phyloP scores from a whole-genome alignment of 2,113 vertebrate species.

The Sminthopsis crassicaudata region DNA sequence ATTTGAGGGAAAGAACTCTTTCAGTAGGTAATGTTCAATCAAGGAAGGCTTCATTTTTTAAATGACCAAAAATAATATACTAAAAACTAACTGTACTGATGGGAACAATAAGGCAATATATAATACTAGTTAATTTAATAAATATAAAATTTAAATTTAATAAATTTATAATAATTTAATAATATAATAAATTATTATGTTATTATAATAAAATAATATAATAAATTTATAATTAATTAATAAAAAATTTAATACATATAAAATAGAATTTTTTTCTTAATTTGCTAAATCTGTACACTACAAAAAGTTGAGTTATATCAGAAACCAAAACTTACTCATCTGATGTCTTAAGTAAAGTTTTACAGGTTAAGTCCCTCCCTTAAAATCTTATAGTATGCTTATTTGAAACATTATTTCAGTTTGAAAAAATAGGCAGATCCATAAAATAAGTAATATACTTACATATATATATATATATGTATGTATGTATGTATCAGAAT shows the following conservation, averaged over 20 bases:
- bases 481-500: not conserved
- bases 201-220: too few relatives aligned
- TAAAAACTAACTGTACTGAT: not conserved
- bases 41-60: too few relatives aligned
- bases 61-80: not conserved
- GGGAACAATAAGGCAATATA: conserved; percentile 22
- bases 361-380: not conserved
- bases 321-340: not conserved
- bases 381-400: not conserved
- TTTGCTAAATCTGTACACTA: not conserved
- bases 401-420: not conserved
- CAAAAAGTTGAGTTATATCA: not conserved
- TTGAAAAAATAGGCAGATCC: not conserved
- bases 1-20: too few relatives aligned
- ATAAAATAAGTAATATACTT: not conserved
- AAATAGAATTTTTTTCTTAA: conserved; percentile 19
- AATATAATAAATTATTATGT: too few relatives aligned
- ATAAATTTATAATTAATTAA: not conserved
- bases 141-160: too few relatives aligned
- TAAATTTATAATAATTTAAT: too few relatives aligned
- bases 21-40: too few relatives aligned
- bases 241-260: too few relatives aligned
- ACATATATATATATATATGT: too few relatives aligned
- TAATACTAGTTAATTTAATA: not conserved
- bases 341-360: not conserved